phyloP scores from a whole-genome alignment of 2,888 invertebrate genomes.

The Tanytarsus gracilentus region DNA sequence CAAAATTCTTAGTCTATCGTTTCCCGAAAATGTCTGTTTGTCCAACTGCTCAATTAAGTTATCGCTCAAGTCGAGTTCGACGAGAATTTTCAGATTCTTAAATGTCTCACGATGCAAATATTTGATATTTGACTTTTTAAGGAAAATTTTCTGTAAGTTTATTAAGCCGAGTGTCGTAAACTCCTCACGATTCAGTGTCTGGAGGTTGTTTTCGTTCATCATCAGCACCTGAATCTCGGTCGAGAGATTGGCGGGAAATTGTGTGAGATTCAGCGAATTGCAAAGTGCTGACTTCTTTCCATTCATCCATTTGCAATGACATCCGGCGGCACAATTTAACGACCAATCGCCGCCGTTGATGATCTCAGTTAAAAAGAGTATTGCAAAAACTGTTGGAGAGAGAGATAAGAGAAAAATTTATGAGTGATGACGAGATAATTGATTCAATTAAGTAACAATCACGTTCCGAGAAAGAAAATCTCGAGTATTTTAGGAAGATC shows the following conservation, averaged over 20 bases:
- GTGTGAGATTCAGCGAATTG: conserved; percentile 67
- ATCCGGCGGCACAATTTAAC: conserved; percentile 69
- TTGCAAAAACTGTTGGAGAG: conserved; percentile 22
- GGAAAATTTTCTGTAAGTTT: conserved; percentile 74
- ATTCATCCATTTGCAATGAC: conserved; percentile 85
- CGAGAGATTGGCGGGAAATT: conserved; percentile 62
- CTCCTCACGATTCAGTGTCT: conserved; percentile 64
- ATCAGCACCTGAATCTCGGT: conserved; percentile 69
- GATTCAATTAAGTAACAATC: conserved; percentile 12
- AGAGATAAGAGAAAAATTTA: conserved; percentile 5
- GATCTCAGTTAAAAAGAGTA: conserved; percentile 15
- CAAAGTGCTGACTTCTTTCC: conserved; percentile 86
- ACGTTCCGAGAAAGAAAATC: neutral
- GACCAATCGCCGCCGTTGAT: conserved; percentile 64
- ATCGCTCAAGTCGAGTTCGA: conserved; percentile 79
- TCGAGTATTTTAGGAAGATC: too few species aligned
- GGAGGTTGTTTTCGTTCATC: conserved; percentile 69
- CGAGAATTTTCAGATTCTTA: conserved; percentile 70
- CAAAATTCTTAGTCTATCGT: conserved; percentile 69
- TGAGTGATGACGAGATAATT: neutral
- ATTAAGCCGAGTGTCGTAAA: conserved; percentile 70
- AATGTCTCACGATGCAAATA: conserved; percentile 78
- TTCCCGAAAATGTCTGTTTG: conserved; percentile 72
- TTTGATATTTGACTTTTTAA: conserved; percentile 64
- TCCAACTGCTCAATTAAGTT: conserved; percentile 68